These are phyloP conservation scores for Heliconius hortense DNA, from an alignment of 2,888 invertebrate species.

Conservation along the genomic window DNA sequence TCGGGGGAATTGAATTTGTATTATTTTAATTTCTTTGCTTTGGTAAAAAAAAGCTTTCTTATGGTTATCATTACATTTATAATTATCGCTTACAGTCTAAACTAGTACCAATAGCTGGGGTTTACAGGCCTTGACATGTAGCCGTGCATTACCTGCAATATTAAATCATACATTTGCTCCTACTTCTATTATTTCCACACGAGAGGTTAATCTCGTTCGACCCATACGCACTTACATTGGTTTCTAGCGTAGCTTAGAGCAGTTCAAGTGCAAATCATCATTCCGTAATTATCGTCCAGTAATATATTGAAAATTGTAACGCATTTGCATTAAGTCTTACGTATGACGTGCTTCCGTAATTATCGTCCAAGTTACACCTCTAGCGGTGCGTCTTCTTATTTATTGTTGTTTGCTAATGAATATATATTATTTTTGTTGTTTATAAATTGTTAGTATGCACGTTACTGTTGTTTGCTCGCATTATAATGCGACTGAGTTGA, in stretches of 20 bases:
- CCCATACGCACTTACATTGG: constrained; percentile 28
- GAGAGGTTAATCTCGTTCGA: constrained; percentile 35
- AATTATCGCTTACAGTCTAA: constrained; percentile 9
- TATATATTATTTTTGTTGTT: constrained; percentile 15
- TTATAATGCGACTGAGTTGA: not conserved
- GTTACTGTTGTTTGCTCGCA: constrained; percentile 2
- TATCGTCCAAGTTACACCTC: constrained; percentile 8
- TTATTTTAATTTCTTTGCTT: too few relatives aligned
- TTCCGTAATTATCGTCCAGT: too few relatives aligned
- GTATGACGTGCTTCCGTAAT: constrained; percentile 25
- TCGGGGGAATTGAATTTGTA: too few relatives aligned
- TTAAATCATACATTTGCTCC: constrained; percentile 38
- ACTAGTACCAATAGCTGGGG: constrained; percentile 19
- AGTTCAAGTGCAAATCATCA: constrained; percentile 68
- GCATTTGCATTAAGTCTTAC: constrained; percentile 36
- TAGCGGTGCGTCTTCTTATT: constrained; percentile 5
- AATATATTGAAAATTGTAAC: constrained; percentile 52
- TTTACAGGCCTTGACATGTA: constrained; percentile 59
- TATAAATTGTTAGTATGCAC: not conserved
- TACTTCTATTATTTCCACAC: constrained; percentile 44
- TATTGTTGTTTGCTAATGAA: constrained; percentile 22
- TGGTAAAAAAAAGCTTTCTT: not conserved
- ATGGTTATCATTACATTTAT: not conserved
- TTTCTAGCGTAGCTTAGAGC: constrained; percentile 38
- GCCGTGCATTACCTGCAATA: constrained; percentile 47